Conservation (phyloP, 2,797 vertebrate species). For the Malacoctenus gilli region DNA sequence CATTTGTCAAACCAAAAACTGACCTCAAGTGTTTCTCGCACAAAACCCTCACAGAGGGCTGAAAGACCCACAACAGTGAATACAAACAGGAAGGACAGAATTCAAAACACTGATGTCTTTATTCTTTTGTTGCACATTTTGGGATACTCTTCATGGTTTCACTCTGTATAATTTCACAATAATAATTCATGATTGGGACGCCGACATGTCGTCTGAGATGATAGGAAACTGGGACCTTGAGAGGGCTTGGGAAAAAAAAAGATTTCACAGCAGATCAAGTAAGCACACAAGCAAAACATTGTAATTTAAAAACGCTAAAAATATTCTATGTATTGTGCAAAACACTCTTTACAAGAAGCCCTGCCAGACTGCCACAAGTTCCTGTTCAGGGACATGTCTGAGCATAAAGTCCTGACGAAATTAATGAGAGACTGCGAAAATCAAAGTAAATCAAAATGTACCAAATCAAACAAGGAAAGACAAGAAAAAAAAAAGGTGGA, state of each 20-base stretch:
- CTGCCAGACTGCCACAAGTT: conserved; percentile 20
- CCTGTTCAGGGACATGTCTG: conserved; percentile 28
- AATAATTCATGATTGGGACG: conserved; percentile 26
- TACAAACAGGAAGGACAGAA: background rate
- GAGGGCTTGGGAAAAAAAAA: conserved; percentile 23
- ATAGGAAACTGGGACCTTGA: conserved; percentile 43
- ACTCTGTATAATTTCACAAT: conserved; percentile 6
- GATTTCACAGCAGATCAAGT: background rate
- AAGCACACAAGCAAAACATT: conserved; percentile 38
- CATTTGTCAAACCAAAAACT: conserved; percentile 28
- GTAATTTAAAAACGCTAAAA: background rate
- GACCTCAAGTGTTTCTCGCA: conserved; percentile 21
- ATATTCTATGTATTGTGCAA: too few species aligned
- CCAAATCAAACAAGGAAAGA: background rate
- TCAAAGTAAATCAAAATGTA: conserved; percentile 4
- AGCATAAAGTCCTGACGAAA: conserved; percentile 40
- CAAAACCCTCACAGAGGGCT: background rate
- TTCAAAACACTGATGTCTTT: conserved; percentile 19
- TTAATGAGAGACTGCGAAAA: too few species aligned
- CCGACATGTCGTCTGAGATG: conserved; percentile 17
- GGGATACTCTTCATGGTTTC: conserved; percentile 17
- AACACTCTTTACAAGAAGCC: too few species aligned
- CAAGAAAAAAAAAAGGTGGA: too few species aligned
- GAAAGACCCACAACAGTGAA: conserved; percentile 12
- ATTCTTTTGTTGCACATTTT: conserved; percentile 51